Evolutionary conservation across 1,140 invertebrate genomes (phyloP).

Genomic region (Polyergus mexicanus): DNA sequence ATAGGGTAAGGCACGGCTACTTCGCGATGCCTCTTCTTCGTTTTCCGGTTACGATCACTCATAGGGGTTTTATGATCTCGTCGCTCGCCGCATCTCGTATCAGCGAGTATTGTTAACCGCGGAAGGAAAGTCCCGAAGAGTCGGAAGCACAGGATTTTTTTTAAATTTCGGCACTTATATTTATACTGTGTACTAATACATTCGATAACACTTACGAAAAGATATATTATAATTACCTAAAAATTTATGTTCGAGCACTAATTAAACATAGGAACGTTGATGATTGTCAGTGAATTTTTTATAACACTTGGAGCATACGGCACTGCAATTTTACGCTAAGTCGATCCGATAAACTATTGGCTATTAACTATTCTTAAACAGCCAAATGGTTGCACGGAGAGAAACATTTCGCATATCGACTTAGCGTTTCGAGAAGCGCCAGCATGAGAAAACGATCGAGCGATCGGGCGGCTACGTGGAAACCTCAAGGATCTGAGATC

Average conservation of each 20-base stretch:
- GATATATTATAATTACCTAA: not conserved
- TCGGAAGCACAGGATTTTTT: not conserved
- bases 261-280: slow-evolving; percentile 2
- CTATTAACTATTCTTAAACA: slow-evolving; percentile 9
- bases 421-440: slow-evolving; percentile 18
- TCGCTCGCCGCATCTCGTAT: slow-evolving; percentile 64
- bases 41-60: slow-evolving; percentile 73
- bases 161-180: not conserved
- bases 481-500: slow-evolving; percentile 63
- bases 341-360: not conserved
- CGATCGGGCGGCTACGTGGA: slow-evolving; percentile 23
- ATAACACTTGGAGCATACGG: not conserved
- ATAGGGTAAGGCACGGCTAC: slow-evolving; percentile 49
- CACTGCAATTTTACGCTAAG: not conserved
- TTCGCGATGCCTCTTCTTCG: slow-evolving; percentile 61
- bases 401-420: slow-evolving; percentile 43
- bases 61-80: slow-evolving; percentile 73
- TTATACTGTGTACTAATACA: not conserved
- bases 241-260: not conserved
- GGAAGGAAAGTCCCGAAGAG: slow-evolving; percentile 38
- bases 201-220: not conserved
- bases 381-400: slow-evolving; percentile 6
- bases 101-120: slow-evolving; percentile 52
- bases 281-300: not conserved
- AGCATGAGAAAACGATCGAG: slow-evolving; percentile 53